Conservation (phyloP, 2,888 invertebrate species). For the Leucoma salicis region DNA sequence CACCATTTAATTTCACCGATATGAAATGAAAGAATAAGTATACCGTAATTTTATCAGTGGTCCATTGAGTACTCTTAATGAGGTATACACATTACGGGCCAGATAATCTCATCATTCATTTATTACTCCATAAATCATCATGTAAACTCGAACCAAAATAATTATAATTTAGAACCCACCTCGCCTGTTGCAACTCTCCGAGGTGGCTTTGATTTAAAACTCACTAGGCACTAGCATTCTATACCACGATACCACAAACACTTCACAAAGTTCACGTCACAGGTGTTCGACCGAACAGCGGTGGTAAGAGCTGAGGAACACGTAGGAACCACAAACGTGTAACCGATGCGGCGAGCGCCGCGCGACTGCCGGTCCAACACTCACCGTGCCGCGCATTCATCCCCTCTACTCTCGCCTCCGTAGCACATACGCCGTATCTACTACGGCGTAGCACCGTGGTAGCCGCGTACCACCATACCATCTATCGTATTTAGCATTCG, state of each 20-base stretch:
- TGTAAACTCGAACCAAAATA: constrained; percentile 44
- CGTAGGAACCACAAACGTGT: constrained; percentile 3
- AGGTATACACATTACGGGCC: constrained; percentile 16
- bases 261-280: constrained; percentile 43
- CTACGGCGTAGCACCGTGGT: constrained; percentile 2
- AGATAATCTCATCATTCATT: too few relatives aligned
- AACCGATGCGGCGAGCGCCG: constrained; percentile 46
- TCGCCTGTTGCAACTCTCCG: constrained; percentile 61
- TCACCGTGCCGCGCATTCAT: constrained; percentile 13
- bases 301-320: neutral
- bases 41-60: neutral
- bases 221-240: constrained; percentile 52
- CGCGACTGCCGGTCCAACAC: constrained; percentile 49
- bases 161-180: constrained; percentile 53
- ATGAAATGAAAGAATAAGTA: too few relatives aligned
- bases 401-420: constrained; percentile 12
- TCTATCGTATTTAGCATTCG: constrained; percentile 35
- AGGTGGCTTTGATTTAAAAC: constrained; percentile 51
- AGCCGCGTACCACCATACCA: constrained; percentile 5
- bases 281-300: constrained; percentile 18
- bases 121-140: constrained; percentile 29
- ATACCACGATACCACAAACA: constrained; percentile 32
- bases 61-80: constrained; percentile 7
- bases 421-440: constrained; percentile 20
- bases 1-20: too few relatives aligned